Evolutionary conservation across 2,797 vertebrate genomes (phyloP), one percentile per base, ranked within the genome.

Genomic region (Odontamblyopus rebecca): DNA sequence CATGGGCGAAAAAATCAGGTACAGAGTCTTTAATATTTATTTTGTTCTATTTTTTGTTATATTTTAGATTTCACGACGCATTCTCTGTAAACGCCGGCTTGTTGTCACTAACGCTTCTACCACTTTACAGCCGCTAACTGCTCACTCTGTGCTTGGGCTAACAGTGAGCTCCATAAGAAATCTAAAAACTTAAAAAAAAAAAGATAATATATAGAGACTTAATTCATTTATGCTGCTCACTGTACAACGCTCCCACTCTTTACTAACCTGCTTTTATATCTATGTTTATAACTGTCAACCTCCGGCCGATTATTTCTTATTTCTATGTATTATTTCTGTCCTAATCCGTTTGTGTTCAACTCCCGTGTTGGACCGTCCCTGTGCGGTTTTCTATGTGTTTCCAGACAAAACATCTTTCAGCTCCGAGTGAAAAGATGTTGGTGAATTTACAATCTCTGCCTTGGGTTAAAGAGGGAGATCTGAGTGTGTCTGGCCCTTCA

Each of bases 381-480:
- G 85, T 88, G 7, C 75, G 84, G 70, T 78, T 83, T 71, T 86
- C 75, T 60, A 59, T 90, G 78, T 91, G 86, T 91, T 62, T 51
- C n/a, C 35, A 64, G n/a, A 56, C 82, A 56, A 87, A 91, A 86
- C 90, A 91, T 92, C 91, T 92, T 92, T 92, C 86, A 88, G 79
- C 84, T 71, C 69, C 70, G 61, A 0, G 72, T 89, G 90, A 89
- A 91, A 90, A 91, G 91, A 94, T 92, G 89, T 92, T 92, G 93
- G 91, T 93, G 90, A 91, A 89, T 94, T 94, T 95, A 95, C 88
- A 94, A 94, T 95, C 93, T 95, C 93, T 94, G 94, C 94, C 94
- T 94, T 92, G 83, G 84, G 82, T 88, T 85, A 78, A 79, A 67
- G 70, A 85, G 67, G 74, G 70, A 84, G 80, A 80, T 19, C 75